These are phyloP conservation scores for Catharus bicknelli DNA, from an alignment of 2,113 vertebrate species.

Conservation along the genomic window DNA sequence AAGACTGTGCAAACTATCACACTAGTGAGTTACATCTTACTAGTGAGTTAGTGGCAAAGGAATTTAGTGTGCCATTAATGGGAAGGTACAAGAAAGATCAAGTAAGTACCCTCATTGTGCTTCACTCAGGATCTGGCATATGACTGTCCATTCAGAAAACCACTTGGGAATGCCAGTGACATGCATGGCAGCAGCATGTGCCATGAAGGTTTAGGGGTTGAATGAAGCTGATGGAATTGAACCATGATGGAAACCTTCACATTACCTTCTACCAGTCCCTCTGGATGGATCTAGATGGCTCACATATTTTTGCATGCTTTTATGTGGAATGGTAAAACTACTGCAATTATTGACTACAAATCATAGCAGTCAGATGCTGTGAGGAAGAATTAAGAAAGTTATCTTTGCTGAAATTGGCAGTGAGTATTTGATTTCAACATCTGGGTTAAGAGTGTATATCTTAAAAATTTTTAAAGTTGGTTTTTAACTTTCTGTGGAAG, in stretches of 20 bases:
- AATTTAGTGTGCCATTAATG: not conserved
- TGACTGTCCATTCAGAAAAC: not conserved
- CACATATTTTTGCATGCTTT: not conserved
- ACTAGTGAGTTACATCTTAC: not conserved
- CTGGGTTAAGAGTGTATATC: not conserved
- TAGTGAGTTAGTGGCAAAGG: not conserved
- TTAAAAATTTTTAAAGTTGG: not conserved
- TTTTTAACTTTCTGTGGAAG: not conserved
- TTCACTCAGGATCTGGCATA: not conserved
- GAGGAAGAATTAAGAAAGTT: not conserved
- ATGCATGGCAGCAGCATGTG: not conserved
- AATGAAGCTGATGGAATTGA: not conserved
- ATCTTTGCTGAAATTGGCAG: not conserved
- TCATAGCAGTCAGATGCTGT: not conserved
- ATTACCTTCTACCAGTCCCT: not conserved
- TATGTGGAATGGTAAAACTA: not conserved
- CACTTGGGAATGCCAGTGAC: not conserved
- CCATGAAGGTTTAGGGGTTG: rapidly evolving
- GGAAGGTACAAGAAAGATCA: not conserved
- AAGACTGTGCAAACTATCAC: not conserved
- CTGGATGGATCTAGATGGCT: not conserved
- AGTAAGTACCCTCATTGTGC: not conserved
- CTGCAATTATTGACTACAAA: not conserved
- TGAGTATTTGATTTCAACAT: not conserved
- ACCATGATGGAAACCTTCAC: not conserved